Evolutionary conservation across 2,888 invertebrate genomes (phyloP), one percentile per base, ranked within the genome.

Genomic region (Lordiphosa fenestrarum): DNA sequence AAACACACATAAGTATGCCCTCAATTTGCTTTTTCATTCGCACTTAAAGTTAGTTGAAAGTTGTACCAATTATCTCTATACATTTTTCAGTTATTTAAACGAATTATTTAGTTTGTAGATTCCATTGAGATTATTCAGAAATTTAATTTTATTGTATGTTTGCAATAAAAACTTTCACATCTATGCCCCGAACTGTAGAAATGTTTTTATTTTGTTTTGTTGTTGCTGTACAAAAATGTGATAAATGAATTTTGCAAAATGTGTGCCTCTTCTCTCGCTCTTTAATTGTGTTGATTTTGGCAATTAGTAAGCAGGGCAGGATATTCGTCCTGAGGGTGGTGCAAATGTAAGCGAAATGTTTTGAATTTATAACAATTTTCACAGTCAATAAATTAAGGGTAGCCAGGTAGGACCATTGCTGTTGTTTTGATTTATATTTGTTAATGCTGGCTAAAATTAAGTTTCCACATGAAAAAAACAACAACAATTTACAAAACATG

Each of bases 351-450:
- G 58, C 58, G 47, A 65, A 73, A 66, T 67, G 55, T 59, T 63
- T 63, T 40, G 66, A 66, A 74, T 66, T 67, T 74, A 59, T 71
- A 57, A 62, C 57, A 59, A 62, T 70, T 69, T 74, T 70, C 62
- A 67, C 61, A 74, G 19, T 19, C 19, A 19, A 19, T 19, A 19
- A 19, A 19, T 19, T 61, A 69, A 61, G 36, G 21, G 3, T 42
- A 30, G 1, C 42, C 5, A 30, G 30, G 30, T 30, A 25, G 25
- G 4, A 19, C 13, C 13, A 6, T 6, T 25, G 25, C 25, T 25
- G 6, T 25, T 25, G 25, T 25, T 25, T 25, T 25, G 25, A 6
- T 25, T 25, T 25, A 25, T 6, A 25, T 25, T 25, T 25, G 25
- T 25, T 25, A 25, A 25, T 25, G 25, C 6, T 25, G 25, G 6